Percentiles rank a stretch among this genome's conserved stretches.
Conservation (phyloP, 2,888 invertebrate species). For the Cheiracanthium punctorium region DNA sequence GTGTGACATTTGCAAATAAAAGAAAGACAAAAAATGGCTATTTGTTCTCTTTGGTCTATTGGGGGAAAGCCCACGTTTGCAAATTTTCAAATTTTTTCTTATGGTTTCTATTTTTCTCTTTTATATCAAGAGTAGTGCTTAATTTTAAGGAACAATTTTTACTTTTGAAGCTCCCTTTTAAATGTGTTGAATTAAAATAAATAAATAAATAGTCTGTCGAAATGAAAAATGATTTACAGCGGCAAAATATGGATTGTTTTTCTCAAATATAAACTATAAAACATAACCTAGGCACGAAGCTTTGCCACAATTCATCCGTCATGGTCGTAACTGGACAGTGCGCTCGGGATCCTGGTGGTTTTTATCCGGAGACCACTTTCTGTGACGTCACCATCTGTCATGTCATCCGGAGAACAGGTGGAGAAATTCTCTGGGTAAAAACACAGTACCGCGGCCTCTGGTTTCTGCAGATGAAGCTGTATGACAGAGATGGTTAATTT, state of each 20-base stretch:
- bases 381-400: slow-evolving; percentile 65
- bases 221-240: neutral
- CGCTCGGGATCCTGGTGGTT: neutral
- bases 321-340: neutral
- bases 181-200: no score
- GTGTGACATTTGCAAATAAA: no score
- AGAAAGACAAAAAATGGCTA: no score
- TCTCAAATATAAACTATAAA: slow-evolving; percentile 12
- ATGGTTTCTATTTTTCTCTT: no score
- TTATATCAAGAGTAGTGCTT: no score
- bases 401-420: slow-evolving; percentile 47
- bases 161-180: no score
- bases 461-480: slow-evolving; percentile 22
- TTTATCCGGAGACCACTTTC: slow-evolving; percentile 39
- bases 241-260: neutral
- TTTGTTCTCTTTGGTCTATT: no score
- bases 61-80: no score
- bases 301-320: neutral
- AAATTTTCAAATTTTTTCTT: no score
- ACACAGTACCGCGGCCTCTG: neutral
- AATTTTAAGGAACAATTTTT: no score
- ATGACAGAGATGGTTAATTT: slow-evolving; percentile 11
- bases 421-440: slow-evolving; percentile 50
- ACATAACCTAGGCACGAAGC: neutral
- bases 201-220: no score